Evolutionary conservation across 2,797 vertebrate genomes (phyloP), one percentile per base, ranked within the genome.

Genomic region (Tiaroga cobitis): DNA sequence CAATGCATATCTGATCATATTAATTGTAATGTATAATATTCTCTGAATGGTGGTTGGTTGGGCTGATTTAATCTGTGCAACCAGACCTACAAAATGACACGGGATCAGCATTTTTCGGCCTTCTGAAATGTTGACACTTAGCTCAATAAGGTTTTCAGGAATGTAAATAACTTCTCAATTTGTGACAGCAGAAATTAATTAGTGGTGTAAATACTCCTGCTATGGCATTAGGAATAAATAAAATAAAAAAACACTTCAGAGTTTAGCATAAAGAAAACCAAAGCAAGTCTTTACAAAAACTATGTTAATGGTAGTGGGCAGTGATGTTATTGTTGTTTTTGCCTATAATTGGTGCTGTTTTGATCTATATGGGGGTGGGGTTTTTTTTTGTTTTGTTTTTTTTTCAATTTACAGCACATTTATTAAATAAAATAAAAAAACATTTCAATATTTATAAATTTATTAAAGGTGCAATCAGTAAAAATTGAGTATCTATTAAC

Each of bases 61-160:
- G 24, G 56, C 24, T 29, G 26, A 79, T 79, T 63, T 63, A 43
- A 63, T 79, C 8, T 19, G 8, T n/a, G 6, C 51, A 37, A 59
- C 74, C 32, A 76, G 51, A 56, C 51, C 32, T 59, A 8, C 34
- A n/a, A 16, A 63, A 41, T 41, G n/a, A 21, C 56, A 26, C 43
- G 56, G 26, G 21, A 63, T 46, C n/a, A 61, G n/a, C 63, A 41
- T 24, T 77, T 54, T 77, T 59, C 34, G 51, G 51, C 21, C 51
- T 56, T n/a, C 51, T 39, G 76, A 84, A 84, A 80, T 78, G 61
- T 65, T 84, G 81, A 84, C 59, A 21, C 67, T 79, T 24, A 19
- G 24, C 37, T 84, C 80, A 86, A 83, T 61, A 73, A 87, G 34
- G 70, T 80, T 87, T 80, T 56, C 26, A 24, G 68, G 43, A 75